Percentiles rank a stretch among this genome's conserved stretches.
These are phyloP conservation scores for Pelosia muscerda DNA, from an alignment of 2,888 invertebrate species.

Conservation along the genomic window DNA sequence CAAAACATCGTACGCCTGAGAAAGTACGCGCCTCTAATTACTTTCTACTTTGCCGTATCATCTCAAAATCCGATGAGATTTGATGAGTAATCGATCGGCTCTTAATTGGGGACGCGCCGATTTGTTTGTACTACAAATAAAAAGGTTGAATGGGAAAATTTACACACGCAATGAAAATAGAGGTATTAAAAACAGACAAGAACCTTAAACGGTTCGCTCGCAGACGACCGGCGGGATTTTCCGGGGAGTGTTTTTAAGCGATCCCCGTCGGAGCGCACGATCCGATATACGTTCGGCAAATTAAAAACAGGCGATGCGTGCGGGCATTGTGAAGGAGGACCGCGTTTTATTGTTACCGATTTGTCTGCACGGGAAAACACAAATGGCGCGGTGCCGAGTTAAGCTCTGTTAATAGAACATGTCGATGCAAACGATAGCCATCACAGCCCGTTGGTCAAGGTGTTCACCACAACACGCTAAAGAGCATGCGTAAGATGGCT, in stretches of 20 bases:
- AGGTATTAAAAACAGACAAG: constrained; percentile 65
- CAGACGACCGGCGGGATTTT: constrained; percentile 66
- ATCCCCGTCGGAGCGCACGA: constrained; percentile 66
- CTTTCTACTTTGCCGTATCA: constrained; percentile 73
- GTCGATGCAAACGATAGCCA: constrained; percentile 66
- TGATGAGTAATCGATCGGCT: constrained; percentile 72
- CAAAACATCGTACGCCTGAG: constrained; percentile 81
- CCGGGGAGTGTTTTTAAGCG: constrained; percentile 81
- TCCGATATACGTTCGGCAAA: constrained; percentile 81
- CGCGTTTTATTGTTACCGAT: constrained; percentile 84
- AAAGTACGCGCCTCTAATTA: constrained; percentile 79
- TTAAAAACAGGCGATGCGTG: constrained; percentile 85
- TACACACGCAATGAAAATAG: constrained; percentile 64
- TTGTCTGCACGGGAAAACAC: constrained; percentile 82
- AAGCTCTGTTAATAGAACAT: constrained; percentile 80
- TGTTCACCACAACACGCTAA: constrained; percentile 27
- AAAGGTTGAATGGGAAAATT: constrained; percentile 55
- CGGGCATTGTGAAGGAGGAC: constrained; percentile 76
- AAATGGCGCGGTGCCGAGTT: constrained; percentile 79
- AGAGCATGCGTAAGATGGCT: neutral
- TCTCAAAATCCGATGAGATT: constrained; percentile 75
- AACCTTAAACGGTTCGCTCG: constrained; percentile 56
- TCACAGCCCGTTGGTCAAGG: constrained; percentile 47
- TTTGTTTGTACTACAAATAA: constrained; percentile 63
- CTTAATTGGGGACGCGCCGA: constrained; percentile 63